Evolutionary conservation across 2,888 invertebrate species (phyloP), one percentile per base, ranked within the genome.

Genomic region (Aporophyla nigra): DNA sequence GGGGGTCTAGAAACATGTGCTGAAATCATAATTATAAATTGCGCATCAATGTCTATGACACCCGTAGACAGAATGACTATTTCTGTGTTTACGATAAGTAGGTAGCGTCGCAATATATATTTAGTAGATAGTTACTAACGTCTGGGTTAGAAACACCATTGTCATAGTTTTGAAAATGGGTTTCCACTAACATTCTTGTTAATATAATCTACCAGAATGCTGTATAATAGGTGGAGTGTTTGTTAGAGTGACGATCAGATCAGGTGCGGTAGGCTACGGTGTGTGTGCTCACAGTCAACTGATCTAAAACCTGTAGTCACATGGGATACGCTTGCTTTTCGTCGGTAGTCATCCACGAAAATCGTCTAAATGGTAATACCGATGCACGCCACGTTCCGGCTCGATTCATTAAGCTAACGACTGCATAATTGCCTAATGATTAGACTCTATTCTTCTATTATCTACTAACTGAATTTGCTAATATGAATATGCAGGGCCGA

Each of bases 161-260:
- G 2, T 21, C 14, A 66, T 51, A 21, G 14, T 27, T 54, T 40
- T n/a, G 51, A 5, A 33, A 33, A 7, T 40, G 40, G 7, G 40
- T 40, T 14, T 40, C 16, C 16, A n/a, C 16, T 5, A 62, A 33
- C 33, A 33, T 33, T 33, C 33, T 33, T 33, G 33, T 33, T 33
- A 33, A 33, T 33, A 33, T 33, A 33, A 33, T 33, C 33, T 33
- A 9, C 3, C 16, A 5, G 16, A 10, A 19, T 9, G 43, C n/a
- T 43, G n/a, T 24, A 16, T 16, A 40, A 14, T 51, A 33, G 27
- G 14, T 9, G 16, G 10, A 10, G n/a, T 16, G 19, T 54, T 16
- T 81, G 85, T 89, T 87, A 81, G 73, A 88, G 89, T 43, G n/a
- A 43, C 40, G 14, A 40, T 14, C 7, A n/a, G 19, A 63, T 10